Evolutionary conservation across 1,140 invertebrate genomes (phyloP).

Genomic region (Drosophila nebulosa): DNA sequence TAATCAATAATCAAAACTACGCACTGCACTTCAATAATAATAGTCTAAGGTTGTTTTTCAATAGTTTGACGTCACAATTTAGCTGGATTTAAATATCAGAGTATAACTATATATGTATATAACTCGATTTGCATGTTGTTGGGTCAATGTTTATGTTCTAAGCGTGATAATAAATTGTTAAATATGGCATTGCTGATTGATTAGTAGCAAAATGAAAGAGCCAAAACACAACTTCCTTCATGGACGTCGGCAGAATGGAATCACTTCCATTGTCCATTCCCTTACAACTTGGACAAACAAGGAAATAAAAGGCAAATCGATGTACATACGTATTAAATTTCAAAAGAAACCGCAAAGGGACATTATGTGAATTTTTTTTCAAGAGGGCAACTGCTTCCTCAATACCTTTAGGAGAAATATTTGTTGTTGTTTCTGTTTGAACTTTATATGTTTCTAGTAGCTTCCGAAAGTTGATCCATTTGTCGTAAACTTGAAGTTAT

Average conservation of each 20-base stretch:
- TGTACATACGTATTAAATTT: not conserved
- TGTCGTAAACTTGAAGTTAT: not conserved
- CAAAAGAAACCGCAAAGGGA: not conserved
- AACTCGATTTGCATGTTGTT: not conserved
- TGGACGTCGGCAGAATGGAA: no score
- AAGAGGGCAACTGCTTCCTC: no score
- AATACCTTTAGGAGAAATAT: not conserved
- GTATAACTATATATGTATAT: conserved; percentile 17
- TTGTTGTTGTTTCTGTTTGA: not conserved
- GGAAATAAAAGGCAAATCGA: not conserved
- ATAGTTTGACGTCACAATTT: not conserved
- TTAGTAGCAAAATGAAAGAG: not conserved
- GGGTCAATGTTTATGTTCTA: conserved; percentile 7
- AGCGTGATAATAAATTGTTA: conserved; percentile 25
- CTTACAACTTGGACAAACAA: not conserved
- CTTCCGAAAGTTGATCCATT: not conserved
- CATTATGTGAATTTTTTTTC: not conserved
- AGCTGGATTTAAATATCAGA: not conserved
- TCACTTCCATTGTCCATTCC: no score
- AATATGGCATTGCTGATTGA: not conserved
- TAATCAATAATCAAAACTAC: conserved; percentile 15
- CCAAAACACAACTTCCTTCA: not conserved
- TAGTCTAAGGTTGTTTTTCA: conserved; percentile 25
- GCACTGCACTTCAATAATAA: conserved; percentile 26
- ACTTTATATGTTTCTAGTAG: not conserved